Base-by-base conservation (phyloP, 1,140 invertebrate species). In the Drosophila truncata region DNA sequence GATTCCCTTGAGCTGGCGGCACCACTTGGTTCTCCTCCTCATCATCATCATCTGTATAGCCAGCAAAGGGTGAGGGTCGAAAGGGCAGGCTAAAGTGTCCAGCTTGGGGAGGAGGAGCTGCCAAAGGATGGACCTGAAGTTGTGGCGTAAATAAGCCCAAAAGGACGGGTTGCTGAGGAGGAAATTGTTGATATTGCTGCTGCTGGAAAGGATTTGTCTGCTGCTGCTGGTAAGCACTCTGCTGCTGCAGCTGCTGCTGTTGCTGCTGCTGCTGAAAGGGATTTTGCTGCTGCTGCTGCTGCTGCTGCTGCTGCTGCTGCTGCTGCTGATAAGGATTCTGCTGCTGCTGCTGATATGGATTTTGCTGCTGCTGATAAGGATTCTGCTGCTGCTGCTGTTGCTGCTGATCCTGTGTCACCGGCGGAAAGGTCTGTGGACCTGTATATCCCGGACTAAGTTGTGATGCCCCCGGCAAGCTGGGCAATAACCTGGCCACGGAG, bases 391-490 rank as follows among this genome's bases (percentile, higher is more conserved):
- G 44, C 18, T 66, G 67, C 4, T n/a, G 44, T 8, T 35, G 54
- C 27, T 60, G 62, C 9, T 65, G 59, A 52, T 54, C 62, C 61
- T 77, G 54, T 20, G 23, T 11, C 8, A 7, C 33, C 13, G 16
- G 14, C 4, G 74, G 73, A 61, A 78, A 78, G 9, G 74, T 78
- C 41, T 78, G 74, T 0, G 74, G 74, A n/a, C 73, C 74, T 25
- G 47, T 77, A 27, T 77, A 78, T 1, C 74, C 73, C 6, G 73
- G 73, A 78, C 74, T 78, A 9, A 78, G 35, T n/a, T 78, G 74
- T 4, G 63, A 25, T 7, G 54, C 3, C 0, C 52, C 37, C 14
- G 39, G 9, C 27, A 52, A 16, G 27, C n/a, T 18, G 61, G 49
- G 20, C 5, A 55, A n/a, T n/a, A n/a, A n/a, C 20, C 33, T 37